Conservation (phyloP, 2,888 invertebrate species). For the Stenotaenia linearis region DNA sequence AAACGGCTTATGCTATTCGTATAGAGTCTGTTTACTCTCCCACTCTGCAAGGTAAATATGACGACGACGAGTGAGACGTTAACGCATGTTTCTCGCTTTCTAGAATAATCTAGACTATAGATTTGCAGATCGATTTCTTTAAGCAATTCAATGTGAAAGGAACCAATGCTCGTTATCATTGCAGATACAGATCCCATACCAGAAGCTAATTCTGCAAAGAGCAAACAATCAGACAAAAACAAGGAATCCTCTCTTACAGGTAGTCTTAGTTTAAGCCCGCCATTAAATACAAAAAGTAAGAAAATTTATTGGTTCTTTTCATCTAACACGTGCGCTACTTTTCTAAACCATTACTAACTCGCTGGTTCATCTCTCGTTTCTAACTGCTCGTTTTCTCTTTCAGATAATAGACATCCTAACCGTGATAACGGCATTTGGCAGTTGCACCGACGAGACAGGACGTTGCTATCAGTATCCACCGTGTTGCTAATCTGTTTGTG, state of each 20-base stretch:
- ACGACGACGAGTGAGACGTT: background rate
- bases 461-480: background rate
- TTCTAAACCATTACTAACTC: too few species aligned
- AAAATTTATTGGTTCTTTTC: background rate
- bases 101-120: background rate
- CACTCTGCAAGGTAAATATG: background rate
- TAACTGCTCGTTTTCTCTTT: background rate
- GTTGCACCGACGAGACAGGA: background rate
- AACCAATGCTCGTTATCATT: constrained; percentile 5
- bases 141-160: background rate
- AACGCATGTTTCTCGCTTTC: background rate
- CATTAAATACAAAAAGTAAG: background rate
- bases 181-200: constrained; percentile 4
- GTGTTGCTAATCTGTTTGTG: background rate
- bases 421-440: background rate
- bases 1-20: background rate
- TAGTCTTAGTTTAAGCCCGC: background rate
- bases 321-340: background rate
- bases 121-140: background rate
- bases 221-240: background rate
- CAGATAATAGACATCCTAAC: background rate
- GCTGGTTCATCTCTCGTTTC: too few species aligned
- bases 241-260: constrained; percentile 17
- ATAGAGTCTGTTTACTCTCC: background rate
- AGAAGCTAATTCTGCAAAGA: background rate